A percentile compares a stretch with the other conserved stretches of the same genome.
Evolutionary conservation across 2,888 invertebrate genomes (phyloP).

Genomic region (Ophioninae sp.): DNA sequence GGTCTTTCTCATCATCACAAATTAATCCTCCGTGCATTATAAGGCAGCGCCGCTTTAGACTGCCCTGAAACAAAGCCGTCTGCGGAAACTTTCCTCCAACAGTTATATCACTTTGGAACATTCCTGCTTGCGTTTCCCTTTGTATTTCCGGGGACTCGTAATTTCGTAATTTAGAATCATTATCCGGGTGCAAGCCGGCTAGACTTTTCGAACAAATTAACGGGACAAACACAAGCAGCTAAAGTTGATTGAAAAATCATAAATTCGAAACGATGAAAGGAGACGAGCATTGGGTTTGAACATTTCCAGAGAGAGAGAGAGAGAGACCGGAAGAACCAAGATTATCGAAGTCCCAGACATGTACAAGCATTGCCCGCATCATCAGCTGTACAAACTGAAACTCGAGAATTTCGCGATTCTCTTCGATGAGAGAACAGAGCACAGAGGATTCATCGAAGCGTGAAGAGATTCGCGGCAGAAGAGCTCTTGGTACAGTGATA

Average conservation of each 20-base stretch:
- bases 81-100: constrained; percentile 19
- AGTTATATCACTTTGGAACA: constrained; percentile 18
- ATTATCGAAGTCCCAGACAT: constrained; percentile 19
- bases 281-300: neutral
- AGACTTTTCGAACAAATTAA: constrained; percentile 74
- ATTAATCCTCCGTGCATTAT: constrained; percentile 40
- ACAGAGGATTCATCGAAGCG: constrained; percentile 20
- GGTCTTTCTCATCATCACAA: constrained; percentile 27
- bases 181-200: constrained; percentile 61
- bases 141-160: constrained; percentile 43
- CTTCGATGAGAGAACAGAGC: constrained; percentile 20
- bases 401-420: constrained; percentile 18
- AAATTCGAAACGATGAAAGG: constrained; percentile 3
- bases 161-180: constrained; percentile 72
- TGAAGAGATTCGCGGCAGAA: constrained; percentile 20
- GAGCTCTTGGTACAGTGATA: constrained; percentile 32
- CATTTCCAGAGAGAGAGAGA: neutral
- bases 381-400: constrained; percentile 43
- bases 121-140: constrained; percentile 24
- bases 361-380: constrained; percentile 42
- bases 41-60: neutral
- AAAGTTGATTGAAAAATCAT: constrained; percentile 13
- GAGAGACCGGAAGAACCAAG: neutral
- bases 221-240: constrained; percentile 66
- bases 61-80: constrained; percentile 17